Evolutionary conservation across 2,113 vertebrate genomes (phyloP), one percentile per base, ranked within the genome.

Genomic region (Caranx ignobilis): DNA sequence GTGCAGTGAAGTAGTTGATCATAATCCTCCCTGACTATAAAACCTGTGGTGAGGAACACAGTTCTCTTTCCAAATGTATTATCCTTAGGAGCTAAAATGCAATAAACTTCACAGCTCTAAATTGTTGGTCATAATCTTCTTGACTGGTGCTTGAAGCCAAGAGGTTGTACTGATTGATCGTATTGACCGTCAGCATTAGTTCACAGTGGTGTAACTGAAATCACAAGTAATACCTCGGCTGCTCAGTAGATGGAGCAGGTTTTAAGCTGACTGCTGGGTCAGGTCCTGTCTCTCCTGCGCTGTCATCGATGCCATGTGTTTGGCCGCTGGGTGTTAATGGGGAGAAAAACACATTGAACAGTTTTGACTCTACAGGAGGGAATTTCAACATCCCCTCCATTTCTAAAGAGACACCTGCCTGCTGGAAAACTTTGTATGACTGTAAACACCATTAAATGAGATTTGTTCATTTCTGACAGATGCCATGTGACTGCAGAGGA

Each of bases 231-330:
- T 84, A 66, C 84, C 54, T 72, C 47, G 26, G 70, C 62, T 78
- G 52, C 54, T 78, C 86, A 87, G 76, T 72, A 87, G 84, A 65
- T 80, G 82, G 81, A 75, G 86, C 61, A 68, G n/a, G 19, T 5
- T 59, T 84, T 11, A 48, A 43, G 12, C 35, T n/a, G 41, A 61
- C 47, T 48, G 55, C 47, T 15, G 16, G 68, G 66, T 73, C 64
- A 34, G 37, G 11, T 50, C 21, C 16, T 6, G 31, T 54, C 43
- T 59, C 70, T 54, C 45, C 56, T 16, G 65, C 32, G 43, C n/a
- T 71, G 74, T 88, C 84, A 59, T 78, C 73, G 57, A 79, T 50
- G 60, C 41, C 47, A 32, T 19, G 75, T 66, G 57, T 61, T n/a
- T 47, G 68, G 52, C 55, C 66, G 43, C 68, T 77, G 68, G 50